phyloP scores from a whole-genome alignment of 1,140 invertebrate genomes.

The Ceratina australensis region DNA sequence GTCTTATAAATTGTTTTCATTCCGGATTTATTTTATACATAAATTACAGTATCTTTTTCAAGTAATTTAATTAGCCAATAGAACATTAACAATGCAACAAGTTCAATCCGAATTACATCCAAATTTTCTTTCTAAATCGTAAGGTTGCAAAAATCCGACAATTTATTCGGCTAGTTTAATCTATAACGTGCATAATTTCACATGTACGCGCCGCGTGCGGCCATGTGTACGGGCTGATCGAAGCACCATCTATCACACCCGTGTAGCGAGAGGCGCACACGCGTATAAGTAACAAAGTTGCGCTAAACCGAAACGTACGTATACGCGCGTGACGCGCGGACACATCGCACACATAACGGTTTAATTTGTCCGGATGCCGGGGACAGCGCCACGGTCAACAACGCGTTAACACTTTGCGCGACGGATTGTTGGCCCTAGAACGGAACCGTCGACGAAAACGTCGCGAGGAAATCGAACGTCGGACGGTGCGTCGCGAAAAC shows the following conservation, averaged over 20 bases:
- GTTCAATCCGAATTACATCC: no score
- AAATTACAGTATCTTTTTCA: no score
- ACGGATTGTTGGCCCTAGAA: slow-evolving; percentile 28
- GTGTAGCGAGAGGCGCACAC: not conserved
- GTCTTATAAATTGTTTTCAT: not conserved
- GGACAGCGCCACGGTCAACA: slow-evolving; percentile 19
- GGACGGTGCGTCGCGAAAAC: not conserved
- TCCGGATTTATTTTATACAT: not conserved
- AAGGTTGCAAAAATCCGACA: no score
- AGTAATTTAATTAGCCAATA: no score
- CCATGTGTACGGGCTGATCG: not conserved
- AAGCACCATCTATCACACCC: slow-evolving; percentile 32
- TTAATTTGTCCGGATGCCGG: slow-evolving; percentile 1
- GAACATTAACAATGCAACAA: no score
- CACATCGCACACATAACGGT: not conserved
- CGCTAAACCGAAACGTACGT: not conserved
- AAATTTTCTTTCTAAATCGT: no score
- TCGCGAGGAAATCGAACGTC: not conserved
- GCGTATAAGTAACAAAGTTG: not conserved
- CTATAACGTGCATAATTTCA: not conserved
- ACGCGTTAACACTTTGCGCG: slow-evolving; percentile 7
- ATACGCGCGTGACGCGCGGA: not conserved
- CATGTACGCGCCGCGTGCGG: not conserved
- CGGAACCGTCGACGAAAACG: not conserved
- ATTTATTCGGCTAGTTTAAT: not conserved